Base-by-base conservation (phyloP, 1,140 invertebrate genomes). In the Paracyclopina nana region DNA sequence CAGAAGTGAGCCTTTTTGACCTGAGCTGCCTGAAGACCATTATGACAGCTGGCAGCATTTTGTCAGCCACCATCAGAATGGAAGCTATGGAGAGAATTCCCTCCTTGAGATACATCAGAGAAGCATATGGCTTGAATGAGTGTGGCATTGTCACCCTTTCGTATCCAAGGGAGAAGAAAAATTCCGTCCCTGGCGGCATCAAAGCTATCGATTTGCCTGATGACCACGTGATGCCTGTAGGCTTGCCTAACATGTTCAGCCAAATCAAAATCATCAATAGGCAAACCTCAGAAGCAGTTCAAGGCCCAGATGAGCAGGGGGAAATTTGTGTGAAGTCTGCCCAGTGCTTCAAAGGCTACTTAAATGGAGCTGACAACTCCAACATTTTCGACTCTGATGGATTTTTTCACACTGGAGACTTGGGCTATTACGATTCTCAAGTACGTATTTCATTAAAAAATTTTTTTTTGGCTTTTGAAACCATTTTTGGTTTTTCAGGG, bases 151-250 rank as follows among this genome's bases (percentile, higher is more conserved):
- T 45, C 5, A 45, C 20, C 43, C 43, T 45, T 14, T 18, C 43
- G 14, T 45, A 45, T 27, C 43, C 43, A 14, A 14, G 43, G 24
- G 43, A 45, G 25, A 45, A 45, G 43, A 45, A 45, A 24, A 45
- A 45, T 22, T 45, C 43, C 4, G 25, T 45, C 43, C n/a, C 3
- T 4, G 24, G n/a, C 3, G 34, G n/a, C 43, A 31, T 31, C 30
- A 45, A 45, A 24, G 43, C 43, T 12, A n/a, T 45, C 11, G 50
- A 52, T 9, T 18, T 43, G 3, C 38, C 50, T n/a, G 41, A 52
- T 22, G 50, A 52, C 40, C 50, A 52, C 24, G n/a, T 52, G 11
- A 52, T 52, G 31, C 50, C 50, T 16, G 31, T 52, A 12, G 50
- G 50, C 14, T 27, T 52, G 9, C 50, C 50, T 4, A 52, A 52